Conservation (phyloP, 1,140 invertebrate species). For the Drosophila suzukii region DNA sequence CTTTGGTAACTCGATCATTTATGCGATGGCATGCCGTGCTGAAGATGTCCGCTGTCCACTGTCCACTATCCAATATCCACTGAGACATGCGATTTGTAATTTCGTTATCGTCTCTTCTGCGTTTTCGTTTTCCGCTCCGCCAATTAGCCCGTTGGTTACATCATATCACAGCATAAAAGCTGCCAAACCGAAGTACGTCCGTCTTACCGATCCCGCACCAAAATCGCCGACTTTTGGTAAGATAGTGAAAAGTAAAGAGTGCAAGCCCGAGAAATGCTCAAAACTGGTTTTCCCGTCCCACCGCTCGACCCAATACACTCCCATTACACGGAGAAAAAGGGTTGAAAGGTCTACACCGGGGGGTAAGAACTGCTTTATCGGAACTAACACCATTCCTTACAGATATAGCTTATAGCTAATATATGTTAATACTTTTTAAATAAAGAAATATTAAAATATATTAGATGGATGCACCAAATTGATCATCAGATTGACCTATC, state of each 20-base stretch:
- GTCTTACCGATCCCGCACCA: conserved; percentile 13
- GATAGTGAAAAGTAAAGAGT: conserved; percentile 14
- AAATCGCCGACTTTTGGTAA: conserved; percentile 26
- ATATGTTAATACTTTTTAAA: too few species aligned
- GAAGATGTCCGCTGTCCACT: conserved; percentile 25
- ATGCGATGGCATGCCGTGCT: conserved; percentile 28
- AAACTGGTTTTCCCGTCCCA: conserved; percentile 51
- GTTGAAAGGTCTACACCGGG: background rate
- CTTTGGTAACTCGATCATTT: conserved; percentile 58
- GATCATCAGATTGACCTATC: too few species aligned
- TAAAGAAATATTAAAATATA: too few species aligned
- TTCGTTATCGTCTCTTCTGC: conserved; percentile 56
- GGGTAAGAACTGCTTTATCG: background rate
- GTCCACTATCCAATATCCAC: background rate
- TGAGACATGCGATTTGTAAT: conserved; percentile 67
- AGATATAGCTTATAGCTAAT: too few species aligned
- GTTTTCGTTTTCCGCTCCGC: conserved; percentile 70
- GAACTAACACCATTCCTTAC: too few species aligned
- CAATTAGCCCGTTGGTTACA: conserved; percentile 74
- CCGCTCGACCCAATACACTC: conserved; percentile 23
- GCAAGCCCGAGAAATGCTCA: conserved; percentile 48
- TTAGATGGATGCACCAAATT: too few species aligned
- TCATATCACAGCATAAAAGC: conserved; percentile 70
- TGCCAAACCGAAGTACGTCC: conserved; percentile 55
- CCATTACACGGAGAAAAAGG: conserved; percentile 19